Evolutionary conservation across 2,888 invertebrate genomes (phyloP), one percentile per base, ranked within the genome.

Genomic region (Cylindroiulus punctatus): DNA sequence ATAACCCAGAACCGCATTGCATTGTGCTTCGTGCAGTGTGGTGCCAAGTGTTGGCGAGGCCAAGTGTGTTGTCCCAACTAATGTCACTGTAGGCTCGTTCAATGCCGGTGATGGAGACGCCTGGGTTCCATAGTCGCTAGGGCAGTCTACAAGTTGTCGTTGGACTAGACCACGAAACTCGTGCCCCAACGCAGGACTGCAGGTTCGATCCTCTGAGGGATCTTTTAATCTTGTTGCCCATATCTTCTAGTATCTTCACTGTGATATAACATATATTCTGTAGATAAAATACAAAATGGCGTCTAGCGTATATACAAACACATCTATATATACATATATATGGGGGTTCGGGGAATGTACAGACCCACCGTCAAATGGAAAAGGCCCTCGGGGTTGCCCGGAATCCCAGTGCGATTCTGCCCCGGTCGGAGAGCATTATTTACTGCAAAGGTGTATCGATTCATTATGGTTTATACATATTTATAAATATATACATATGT

Each of bases 181-280:
- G 65, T 26, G 7, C 7, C 65, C 65, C 26, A 10, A 65, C 0
- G 22, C 17, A 7, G 65, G 65, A 65, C 22, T 12, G n/a, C 22
- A 5, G 65, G 22, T 10, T 22, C 65, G 65, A 65, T 65, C 65
- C 22, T n/a, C 12, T 12, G 26, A 8, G 65, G 26, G 65, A 65
- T 65, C 65, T 65, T 65, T 65, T 65, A 65, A 65, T 65, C 65
- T 65, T 65, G 65, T 65, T 65, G 65, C 65, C 65, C 65, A 65
- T 65, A 65, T 65, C 65, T 26, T 65, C 65, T 65, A 65, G 65
- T 65, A 65, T 65, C 65, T 65, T 65, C 65, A 65, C 65, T 65
- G 65, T 65, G 65, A 65, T 65, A 65, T 65, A 65, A 65, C 65
- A 65, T 65, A 65, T 65, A 65, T 65, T 65, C n/a, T 65, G 65